A percentile compares a stretch with the other conserved stretches of the same genome.
Evolutionary conservation across 2,113 vertebrate species (phyloP).

Genomic region (Leptosomus discolor): DNA sequence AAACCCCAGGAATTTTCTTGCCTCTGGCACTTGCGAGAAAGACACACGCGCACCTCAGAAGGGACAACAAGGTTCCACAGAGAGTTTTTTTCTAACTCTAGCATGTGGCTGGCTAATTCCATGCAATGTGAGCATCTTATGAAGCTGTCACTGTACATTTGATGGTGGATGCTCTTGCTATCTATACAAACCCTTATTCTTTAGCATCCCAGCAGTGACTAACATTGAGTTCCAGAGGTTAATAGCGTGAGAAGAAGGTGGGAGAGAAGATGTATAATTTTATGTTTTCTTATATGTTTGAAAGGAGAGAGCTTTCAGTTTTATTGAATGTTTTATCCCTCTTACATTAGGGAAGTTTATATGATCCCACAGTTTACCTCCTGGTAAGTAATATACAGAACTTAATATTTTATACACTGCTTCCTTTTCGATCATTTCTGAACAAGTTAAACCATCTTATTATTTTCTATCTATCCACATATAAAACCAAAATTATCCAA

Average conservation of each 20-base stretch:
- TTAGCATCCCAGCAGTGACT: neutral
- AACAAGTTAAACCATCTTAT: neutral
- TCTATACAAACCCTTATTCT: neutral
- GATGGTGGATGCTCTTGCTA: neutral
- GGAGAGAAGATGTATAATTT: neutral
- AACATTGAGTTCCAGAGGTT: neutral
- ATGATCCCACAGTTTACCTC: neutral
- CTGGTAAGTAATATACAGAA: neutral
- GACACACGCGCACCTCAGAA: neutral
- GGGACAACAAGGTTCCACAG: neutral
- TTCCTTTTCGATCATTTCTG: neutral
- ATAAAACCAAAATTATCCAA: neutral
- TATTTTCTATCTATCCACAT: neutral
- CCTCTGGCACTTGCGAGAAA: neutral
- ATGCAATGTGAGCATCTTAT: neutral
- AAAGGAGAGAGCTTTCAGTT: neutral
- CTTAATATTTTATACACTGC: neutral
- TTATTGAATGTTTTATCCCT: constrained; percentile 11
- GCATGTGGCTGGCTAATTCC: neutral
- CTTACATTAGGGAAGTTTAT: neutral
- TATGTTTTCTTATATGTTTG: neutral
- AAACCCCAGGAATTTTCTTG: neutral
- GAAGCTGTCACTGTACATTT: neutral
- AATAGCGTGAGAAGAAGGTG: neutral
- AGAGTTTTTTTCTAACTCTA: neutral